Conservation (phyloP, 2,888 invertebrate genomes). For the Steinernema hermaphroditum region DNA sequence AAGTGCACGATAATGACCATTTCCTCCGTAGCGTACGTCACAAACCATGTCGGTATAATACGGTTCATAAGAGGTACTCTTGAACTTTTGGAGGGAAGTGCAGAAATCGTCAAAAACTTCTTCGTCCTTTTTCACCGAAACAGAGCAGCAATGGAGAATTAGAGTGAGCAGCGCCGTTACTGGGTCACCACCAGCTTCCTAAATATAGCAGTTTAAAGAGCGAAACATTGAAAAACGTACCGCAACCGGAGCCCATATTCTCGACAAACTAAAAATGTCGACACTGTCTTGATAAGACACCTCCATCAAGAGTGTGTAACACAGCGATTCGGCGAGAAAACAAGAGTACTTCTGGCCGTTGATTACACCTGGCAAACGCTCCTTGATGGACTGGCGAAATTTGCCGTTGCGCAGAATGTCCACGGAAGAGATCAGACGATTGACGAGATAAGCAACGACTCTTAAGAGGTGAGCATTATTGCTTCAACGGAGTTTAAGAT, state of each 20-base stretch:
- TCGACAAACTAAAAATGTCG: neutral
- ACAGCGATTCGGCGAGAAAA: constrained; percentile 9
- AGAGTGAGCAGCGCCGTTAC: neutral
- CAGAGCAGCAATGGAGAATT: neutral
- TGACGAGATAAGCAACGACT: neutral
- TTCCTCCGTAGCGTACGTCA: too few species aligned
- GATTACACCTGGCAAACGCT: neutral
- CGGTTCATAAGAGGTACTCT: neutral
- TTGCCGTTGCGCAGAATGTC: neutral
- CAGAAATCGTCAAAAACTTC: neutral
- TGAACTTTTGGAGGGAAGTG: neutral
- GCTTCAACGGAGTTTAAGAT: neutral
- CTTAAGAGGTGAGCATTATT: neutral
- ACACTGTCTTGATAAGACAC: neutral
- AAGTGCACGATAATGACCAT: too few species aligned
- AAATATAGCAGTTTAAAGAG: neutral
- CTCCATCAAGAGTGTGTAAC: constrained; percentile 5
- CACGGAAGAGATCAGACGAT: neutral
- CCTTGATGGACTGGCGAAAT: neutral
- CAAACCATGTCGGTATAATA: neutral
- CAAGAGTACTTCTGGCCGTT: neutral
- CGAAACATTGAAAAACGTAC: neutral
- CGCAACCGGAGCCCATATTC: neutral
- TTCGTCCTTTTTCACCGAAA: neutral
- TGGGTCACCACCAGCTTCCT: neutral